A percentile compares a stretch with the other conserved stretches of the same genome.
Evolutionary conservation across 2,113 vertebrate genomes (phyloP).

Genomic region (Neotragus moschatus): DNA sequence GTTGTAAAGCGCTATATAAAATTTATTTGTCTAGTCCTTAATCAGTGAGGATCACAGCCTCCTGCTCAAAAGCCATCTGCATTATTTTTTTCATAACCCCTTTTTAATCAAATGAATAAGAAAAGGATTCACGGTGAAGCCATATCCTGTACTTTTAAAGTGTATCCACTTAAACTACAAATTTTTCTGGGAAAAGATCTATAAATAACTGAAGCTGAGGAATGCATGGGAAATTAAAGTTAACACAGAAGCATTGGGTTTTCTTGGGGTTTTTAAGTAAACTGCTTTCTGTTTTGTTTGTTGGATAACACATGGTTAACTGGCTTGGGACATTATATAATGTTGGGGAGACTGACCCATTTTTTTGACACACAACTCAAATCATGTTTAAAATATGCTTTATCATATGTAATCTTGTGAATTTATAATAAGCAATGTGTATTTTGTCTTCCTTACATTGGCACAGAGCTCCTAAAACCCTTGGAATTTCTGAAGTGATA

Average conservation of each 20-base stretch:
- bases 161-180: constrained; percentile 23
- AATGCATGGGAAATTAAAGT: constrained; percentile 48
- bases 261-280: neutral
- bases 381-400: neutral
- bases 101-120: neutral
- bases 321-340: neutral
- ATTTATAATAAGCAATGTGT: neutral
- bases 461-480: neutral
- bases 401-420: neutral
- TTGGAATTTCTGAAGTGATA: neutral
- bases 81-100: neutral
- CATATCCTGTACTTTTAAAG: constrained; percentile 53
- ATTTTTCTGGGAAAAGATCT: constrained; percentile 33
- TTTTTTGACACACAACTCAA: neutral
- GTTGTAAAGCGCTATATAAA: neutral
- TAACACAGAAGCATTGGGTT: neutral
- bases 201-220: constrained; percentile 49
- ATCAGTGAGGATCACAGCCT: neutral
- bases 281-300: neutral
- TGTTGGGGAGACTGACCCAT: neutral
- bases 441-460: neutral
- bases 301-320: neutral
- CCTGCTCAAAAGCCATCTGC: neutral
- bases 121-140: constrained; percentile 10
- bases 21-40: neutral